Conservation (phyloP, 2,113 vertebrate genomes). For the Vidua chalybeata region DNA sequence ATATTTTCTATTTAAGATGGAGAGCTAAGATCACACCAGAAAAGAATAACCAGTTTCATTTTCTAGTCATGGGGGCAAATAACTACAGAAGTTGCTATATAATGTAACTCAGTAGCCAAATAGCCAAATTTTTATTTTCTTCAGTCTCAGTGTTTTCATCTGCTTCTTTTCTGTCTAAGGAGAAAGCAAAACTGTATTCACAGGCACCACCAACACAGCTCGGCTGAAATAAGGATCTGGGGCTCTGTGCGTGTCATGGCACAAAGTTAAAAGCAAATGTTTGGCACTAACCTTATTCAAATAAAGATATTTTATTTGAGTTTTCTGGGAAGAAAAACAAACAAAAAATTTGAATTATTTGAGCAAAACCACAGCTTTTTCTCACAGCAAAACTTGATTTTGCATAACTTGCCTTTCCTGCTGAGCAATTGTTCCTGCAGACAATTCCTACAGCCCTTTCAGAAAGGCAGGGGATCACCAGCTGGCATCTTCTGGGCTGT, state of each 20-base stretch:
- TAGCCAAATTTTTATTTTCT: background rate
- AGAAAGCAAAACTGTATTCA: background rate
- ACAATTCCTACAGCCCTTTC: slow-evolving; percentile 25
- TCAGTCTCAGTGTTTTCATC: background rate
- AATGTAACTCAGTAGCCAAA: background rate
- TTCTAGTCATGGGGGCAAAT: background rate
- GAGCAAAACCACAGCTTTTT: slow-evolving; percentile 23
- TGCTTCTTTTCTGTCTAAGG: background rate
- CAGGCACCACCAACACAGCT: background rate
- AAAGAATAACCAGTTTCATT: background rate
- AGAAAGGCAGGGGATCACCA: background rate
- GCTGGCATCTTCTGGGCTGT: slow-evolving; percentile 18
- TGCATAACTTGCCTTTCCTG: slow-evolving; percentile 18
- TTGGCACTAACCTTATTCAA: background rate
- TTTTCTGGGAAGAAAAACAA: slow-evolving; percentile 12
- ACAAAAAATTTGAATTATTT: background rate
- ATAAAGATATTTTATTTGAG: background rate
- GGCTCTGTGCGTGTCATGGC: background rate
- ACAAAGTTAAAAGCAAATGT: slow-evolving; percentile 12
- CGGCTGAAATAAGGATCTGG: background rate
- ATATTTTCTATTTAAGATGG: background rate
- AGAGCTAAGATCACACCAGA: background rate
- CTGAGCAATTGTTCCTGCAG: slow-evolving; percentile 51
- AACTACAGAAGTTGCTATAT: background rate
- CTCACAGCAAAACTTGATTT: background rate